Conservation (phyloP, 2,113 vertebrate species). For the Tichodroma muraria region DNA sequence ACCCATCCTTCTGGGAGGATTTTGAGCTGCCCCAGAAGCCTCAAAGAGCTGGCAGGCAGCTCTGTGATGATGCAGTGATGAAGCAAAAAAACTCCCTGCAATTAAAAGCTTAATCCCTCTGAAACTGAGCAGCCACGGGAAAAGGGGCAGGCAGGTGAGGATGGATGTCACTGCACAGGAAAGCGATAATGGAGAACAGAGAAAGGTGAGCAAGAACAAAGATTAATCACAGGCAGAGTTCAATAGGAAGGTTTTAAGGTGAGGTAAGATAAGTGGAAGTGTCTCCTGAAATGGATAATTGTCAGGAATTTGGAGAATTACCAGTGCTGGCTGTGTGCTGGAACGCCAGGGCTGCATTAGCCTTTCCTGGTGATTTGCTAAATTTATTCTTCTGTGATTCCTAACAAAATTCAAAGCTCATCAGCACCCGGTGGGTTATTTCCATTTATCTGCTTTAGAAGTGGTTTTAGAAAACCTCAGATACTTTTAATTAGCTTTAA, state of each 20-base stretch:
- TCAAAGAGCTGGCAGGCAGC: background rate
- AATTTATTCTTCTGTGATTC: slow-evolving; percentile 28
- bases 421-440: slow-evolving; percentile 37
- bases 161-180: background rate
- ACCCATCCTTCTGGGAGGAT: background rate
- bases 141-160: background rate
- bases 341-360: background rate
- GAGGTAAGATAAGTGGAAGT: background rate
- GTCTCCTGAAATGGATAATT: background rate
- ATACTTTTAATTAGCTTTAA: slow-evolving; percentile 53
- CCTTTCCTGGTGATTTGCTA: slow-evolving; percentile 15
- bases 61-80: background rate
- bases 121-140: background rate
- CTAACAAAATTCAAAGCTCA: slow-evolving; percentile 30
- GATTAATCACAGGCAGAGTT: background rate
- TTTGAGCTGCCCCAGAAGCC: background rate
- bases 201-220: background rate
- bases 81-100: background rate
- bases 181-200: background rate
- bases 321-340: background rate
- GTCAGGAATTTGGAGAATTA: slow-evolving; percentile 13
- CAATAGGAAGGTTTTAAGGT: background rate
- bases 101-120: slow-evolving; percentile 7
- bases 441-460: slow-evolving; percentile 41
- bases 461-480: slow-evolving; percentile 18